These are phyloP conservation scores for Agrypnus murinus DNA, from an alignment of 2,888 invertebrate species.

Conservation along the genomic window DNA sequence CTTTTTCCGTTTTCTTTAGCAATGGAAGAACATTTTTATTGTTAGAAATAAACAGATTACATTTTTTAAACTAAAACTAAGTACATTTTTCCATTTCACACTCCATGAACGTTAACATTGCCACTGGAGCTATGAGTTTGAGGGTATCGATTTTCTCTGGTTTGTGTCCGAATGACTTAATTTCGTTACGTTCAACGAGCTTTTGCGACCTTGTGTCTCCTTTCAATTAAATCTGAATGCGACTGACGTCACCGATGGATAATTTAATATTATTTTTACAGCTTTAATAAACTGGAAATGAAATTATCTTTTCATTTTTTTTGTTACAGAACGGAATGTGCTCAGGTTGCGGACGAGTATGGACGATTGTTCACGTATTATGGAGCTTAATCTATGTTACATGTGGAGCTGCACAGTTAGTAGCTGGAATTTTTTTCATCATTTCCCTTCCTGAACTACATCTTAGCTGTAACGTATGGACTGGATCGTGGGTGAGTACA, in stretches of 20 bases:
- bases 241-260: background rate
- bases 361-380: conserved; percentile 71
- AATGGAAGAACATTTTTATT: no score
- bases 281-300: background rate
- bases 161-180: conserved; percentile 7
- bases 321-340: conserved; percentile 66
- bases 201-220: conserved; percentile 1
- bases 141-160: conserved; percentile 12
- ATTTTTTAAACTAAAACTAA: no score
- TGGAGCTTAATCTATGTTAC: conserved; percentile 72
- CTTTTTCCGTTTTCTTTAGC: no score
- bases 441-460: conserved; percentile 72
- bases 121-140: background rate
- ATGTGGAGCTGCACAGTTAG: conserved; percentile 72
- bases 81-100: no score
- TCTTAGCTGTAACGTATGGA: conserved; percentile 72
- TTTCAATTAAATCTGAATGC: background rate
- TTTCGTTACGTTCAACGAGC: background rate
- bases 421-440: conserved; percentile 73
- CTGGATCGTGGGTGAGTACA: conserved; percentile 73
- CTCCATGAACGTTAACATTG: background rate
- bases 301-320: background rate
- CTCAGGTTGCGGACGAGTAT: conserved; percentile 67
- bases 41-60: no score
- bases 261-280: background rate